Conservation (phyloP, 2,888 invertebrate species). For the Terebella lapidaria region DNA sequence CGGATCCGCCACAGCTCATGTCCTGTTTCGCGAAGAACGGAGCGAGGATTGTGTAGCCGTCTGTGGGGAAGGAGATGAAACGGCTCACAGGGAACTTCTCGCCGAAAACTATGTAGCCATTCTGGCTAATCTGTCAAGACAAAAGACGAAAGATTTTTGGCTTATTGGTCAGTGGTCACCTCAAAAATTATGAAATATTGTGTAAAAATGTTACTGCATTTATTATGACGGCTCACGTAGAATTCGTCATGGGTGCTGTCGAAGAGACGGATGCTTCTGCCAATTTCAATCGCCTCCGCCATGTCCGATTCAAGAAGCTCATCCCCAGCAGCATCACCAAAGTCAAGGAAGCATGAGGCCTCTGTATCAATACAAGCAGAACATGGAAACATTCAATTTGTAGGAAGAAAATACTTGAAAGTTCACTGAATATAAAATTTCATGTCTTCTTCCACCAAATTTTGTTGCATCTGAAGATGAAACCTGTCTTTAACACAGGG, state of each 20-base stretch:
- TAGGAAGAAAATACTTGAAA: no score
- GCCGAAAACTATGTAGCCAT: background rate
- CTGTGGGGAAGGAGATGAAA: background rate
- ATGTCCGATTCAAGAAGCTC: background rate
- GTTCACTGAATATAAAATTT: no score
- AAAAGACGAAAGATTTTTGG: no score
- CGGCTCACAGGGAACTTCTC: background rate
- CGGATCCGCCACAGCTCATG: background rate
- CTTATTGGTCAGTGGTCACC: no score
- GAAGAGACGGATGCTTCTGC: background rate
- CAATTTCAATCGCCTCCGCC: background rate
- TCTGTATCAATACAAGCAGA: no score
- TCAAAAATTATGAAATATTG: no score
- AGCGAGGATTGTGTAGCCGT: background rate
- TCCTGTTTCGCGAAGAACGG: constrained; percentile 3
- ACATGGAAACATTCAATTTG: no score
- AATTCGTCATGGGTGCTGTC: no score
- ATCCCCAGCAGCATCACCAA: background rate
- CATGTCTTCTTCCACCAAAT: no score
- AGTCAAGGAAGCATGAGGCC: background rate
- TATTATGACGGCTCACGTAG: background rate
- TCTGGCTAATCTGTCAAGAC: background rate
- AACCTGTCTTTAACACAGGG: no score
- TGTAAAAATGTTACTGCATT: no score
- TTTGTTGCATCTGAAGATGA: no score